Base-by-base conservation (phyloP, 2,797 vertebrate species). In the Pygocentrus nattereri region DNA sequence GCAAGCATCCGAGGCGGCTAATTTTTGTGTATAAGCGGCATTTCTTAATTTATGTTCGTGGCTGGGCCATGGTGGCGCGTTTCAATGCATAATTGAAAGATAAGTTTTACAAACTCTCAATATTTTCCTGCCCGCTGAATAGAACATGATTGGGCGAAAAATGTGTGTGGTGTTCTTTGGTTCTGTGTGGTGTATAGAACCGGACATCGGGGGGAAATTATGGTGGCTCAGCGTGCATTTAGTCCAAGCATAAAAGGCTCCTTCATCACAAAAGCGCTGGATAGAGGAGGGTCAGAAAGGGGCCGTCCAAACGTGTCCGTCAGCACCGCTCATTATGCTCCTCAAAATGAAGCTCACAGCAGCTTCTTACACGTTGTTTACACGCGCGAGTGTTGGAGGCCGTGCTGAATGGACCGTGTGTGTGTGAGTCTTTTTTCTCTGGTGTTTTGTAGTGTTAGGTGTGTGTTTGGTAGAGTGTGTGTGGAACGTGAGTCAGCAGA, bases 401-500 rank as follows among this genome's bases (percentile, higher is more conserved):
- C 2, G 13, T 4, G 15, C 13, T 73, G 68, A 84, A 80, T 67
- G 16, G 30, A 70, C 50, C 27, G 19, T n/a, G 71, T 6, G 15
- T 44, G 27, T 80, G n/a, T n/a, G n/a, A n/a, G n/a, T 27, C 34
- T 62, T 80, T 27, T 61, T 58, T 61, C n/a, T 38, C 11, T 38
- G 41, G 38, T 64, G 23, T 15, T 2, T 50, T 41, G 61, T n/a
- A 23, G 27, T 54, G 77, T 84, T 56, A 80, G 68, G 41, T 27
- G 79, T 79, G 56, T 78, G 25, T 27, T 1, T 58, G 21, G 7
- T 5, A 8, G 27, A 49, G 70, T 68, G 81, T 75, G 70, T 79
- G 62, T 44, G 79, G 76, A 83, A 77, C 41, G 68, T 64, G 52
- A 76, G 84, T 88, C 76, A 85, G 74, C 81, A 91, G 86, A 88